Percentiles rank a stretch among this genome's conserved stretches.
Evolutionary conservation across 2,888 invertebrate species (phyloP).

Genomic region (Linhomoeus sp.): DNA sequence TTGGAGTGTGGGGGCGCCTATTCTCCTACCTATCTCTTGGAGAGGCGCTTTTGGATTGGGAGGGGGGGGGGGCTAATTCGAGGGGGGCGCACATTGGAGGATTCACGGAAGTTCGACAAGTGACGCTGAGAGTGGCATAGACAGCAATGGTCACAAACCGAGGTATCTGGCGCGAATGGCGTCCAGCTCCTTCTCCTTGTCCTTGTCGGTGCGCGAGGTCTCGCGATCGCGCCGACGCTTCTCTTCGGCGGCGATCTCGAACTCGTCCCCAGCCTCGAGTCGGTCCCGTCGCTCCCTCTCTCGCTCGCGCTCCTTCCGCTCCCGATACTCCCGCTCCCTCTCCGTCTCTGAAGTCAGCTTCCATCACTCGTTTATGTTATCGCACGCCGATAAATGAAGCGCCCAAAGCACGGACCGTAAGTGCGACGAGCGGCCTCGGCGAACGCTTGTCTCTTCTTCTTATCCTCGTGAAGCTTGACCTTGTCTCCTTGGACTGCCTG

Average conservation of each 20-base stretch:
- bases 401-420: background rate
- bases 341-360: background rate
- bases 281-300: slow-evolving; percentile 9
- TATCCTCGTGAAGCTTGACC: slow-evolving; percentile 48
- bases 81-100: background rate
- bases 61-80: background rate
- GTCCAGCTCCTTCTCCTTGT: slow-evolving; percentile 74
- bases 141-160: slow-evolving; percentile 5
- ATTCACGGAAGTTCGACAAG: background rate
- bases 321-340: slow-evolving; percentile 1
- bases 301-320: slow-evolving; percentile 10
- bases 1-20: no score
- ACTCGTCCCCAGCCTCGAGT: slow-evolving; percentile 11
- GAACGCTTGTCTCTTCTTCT: slow-evolving; percentile 41
- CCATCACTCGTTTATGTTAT: no score
- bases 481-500: slow-evolving; percentile 62
- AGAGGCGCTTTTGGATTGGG: background rate
- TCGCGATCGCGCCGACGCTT: no score
- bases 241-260: slow-evolving; percentile 17
- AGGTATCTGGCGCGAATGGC: slow-evolving; percentile 43
- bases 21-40: no score
- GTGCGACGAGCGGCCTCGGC: slow-evolving; percentile 27
- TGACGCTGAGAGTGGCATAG: background rate
- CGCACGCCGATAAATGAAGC: no score
- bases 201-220: slow-evolving; percentile 26